Percentiles rank a stretch among this genome's conserved stretches.
Conservation (phyloP, 2,797 vertebrate species). For the Lacerta bilineata region DNA sequence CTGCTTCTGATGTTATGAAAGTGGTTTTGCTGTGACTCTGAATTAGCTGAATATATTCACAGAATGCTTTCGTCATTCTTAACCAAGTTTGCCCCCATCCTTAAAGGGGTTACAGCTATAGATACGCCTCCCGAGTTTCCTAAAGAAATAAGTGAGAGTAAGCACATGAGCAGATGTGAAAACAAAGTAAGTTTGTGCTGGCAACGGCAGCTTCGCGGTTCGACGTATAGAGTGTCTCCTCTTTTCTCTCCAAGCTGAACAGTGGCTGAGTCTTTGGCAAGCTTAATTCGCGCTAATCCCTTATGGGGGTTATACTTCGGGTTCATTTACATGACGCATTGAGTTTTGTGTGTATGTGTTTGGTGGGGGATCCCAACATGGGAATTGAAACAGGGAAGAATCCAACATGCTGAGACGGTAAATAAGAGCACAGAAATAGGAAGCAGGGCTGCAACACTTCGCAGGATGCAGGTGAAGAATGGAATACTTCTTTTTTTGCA, state of each 20-base stretch:
- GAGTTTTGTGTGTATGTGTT: not conserved
- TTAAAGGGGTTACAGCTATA: conserved; percentile 30
- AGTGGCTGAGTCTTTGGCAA: conserved; percentile 47
- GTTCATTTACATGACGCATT: conserved; percentile 43
- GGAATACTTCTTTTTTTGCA: not conserved
- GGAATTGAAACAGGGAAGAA: not conserved
- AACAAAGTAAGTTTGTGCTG: conserved; percentile 17
- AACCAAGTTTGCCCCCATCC: conserved; percentile 31
- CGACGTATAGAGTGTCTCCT: conserved; percentile 35
- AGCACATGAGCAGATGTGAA: conserved; percentile 1
- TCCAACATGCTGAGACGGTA: not conserved
- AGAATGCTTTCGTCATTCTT: conserved; percentile 26
- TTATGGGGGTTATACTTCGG: conserved; percentile 39
- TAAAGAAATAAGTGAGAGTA: conserved; percentile 51
- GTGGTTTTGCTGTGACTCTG: conserved; percentile 58
- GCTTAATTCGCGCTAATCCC: conserved; percentile 46
- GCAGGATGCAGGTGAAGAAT: not conserved
- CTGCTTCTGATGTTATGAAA: conserved; percentile 46
- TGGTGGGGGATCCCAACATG: not conserved
- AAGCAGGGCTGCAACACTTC: not conserved
- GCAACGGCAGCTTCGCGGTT: conserved; percentile 37
- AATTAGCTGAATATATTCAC: conserved; percentile 55
- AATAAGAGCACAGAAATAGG: not conserved
- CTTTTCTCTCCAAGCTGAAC: conserved; percentile 31
- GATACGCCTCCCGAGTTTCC: conserved; percentile 51